A percentile compares a stretch with the other conserved stretches of the same genome.
These are phyloP conservation scores for Pithecia hirsuta DNA, from an alignment of 2,797 vertebrate species.

Conservation along the genomic window DNA sequence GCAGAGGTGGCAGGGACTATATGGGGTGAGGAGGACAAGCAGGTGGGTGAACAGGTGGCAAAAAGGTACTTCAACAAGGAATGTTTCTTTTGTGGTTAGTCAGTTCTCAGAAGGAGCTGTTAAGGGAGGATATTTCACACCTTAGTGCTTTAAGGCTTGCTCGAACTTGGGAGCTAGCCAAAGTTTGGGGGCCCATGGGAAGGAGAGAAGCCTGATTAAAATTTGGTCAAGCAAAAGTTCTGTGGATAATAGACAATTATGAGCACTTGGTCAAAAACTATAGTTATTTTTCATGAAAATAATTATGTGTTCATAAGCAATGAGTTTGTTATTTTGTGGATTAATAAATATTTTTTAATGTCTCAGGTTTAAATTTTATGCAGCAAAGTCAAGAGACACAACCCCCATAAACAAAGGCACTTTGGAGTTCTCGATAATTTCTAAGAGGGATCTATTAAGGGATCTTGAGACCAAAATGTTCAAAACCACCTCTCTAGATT, in stretches of 20 bases:
- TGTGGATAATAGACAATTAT: not conserved
- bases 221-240: not conserved
- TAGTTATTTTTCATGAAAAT: not conserved
- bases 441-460: not conserved
- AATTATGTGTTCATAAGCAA: not conserved
- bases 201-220: not conserved
- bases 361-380: not conserved
- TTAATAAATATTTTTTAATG: constrained; percentile 18
- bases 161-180: not conserved
- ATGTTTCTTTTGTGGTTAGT: not conserved
- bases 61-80: not conserved
- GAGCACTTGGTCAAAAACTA: not conserved
- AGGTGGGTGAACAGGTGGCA: not conserved
- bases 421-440: not conserved
- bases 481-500: not conserved
- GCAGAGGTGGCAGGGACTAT: not conserved
- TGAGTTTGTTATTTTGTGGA: not conserved
- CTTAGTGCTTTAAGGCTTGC: not conserved
- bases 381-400: not conserved
- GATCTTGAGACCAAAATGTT: not conserved
- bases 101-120: not conserved
- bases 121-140: not conserved
- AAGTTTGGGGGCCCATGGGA: not conserved
- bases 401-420: not conserved
- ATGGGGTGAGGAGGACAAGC: not conserved